Conservation (phyloP, 2,888 invertebrate genomes). For the Caenorhabditis wallacei region DNA sequence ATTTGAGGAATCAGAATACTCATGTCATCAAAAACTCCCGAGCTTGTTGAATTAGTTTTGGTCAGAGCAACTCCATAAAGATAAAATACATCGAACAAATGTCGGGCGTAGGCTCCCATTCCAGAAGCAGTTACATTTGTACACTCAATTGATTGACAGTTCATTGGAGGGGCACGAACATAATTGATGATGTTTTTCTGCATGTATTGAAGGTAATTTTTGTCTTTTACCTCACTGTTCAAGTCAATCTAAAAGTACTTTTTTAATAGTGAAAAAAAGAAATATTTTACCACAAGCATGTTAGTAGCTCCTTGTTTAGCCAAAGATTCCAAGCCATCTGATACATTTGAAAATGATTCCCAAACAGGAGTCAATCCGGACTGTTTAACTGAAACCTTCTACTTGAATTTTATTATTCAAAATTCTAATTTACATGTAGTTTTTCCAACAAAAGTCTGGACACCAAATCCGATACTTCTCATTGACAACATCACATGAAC, state of each 20-base stretch:
- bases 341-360: slow-evolving; percentile 34
- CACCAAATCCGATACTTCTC: slow-evolving; percentile 49
- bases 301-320: slow-evolving; percentile 38
- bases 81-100: slow-evolving; percentile 75
- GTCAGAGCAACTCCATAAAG: slow-evolving; percentile 72
- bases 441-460: slow-evolving; percentile 46
- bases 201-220: slow-evolving; percentile 53
- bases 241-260: slow-evolving; percentile 47
- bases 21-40: slow-evolving; percentile 40
- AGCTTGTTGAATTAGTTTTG: slow-evolving; percentile 25
- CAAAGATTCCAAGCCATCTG: slow-evolving; percentile 28
- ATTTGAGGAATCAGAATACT: slow-evolving; percentile 9
- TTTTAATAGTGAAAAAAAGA: slow-evolving; percentile 8
- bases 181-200: slow-evolving; percentile 30
- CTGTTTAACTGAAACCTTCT: slow-evolving; percentile 17
- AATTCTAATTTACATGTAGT: slow-evolving; percentile 17
- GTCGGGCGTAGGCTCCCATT: slow-evolving; percentile 67
- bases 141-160: slow-evolving; percentile 48
- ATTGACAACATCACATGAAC: slow-evolving; percentile 52
- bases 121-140: slow-evolving; percentile 28
- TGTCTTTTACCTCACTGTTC: slow-evolving; percentile 36
- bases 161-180: slow-evolving; percentile 33
- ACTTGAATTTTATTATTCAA: not conserved
- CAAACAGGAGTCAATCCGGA: slow-evolving; percentile 53
- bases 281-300: slow-evolving; percentile 28